Base-by-base conservation (phyloP, 2,888 invertebrate species). In the Lathronympha strigana region DNA sequence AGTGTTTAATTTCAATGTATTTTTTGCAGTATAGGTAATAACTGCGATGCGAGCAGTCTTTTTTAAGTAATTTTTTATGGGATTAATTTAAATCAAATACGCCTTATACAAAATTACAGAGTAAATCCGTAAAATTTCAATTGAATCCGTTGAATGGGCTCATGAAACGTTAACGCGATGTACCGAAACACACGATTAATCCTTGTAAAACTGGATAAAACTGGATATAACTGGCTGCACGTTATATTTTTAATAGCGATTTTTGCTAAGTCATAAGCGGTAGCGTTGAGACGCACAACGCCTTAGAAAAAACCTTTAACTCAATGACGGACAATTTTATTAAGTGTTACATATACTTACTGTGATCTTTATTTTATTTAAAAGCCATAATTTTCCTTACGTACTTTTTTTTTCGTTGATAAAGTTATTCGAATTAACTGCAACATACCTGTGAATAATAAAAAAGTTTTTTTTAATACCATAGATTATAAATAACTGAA, bases 211-310 rank as follows among this genome's bases (percentile, higher is more conserved):
- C 66, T 61, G 64, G 67, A 66, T 70, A 68, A 45, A 70, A 61
- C 38, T 61, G 64, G 67, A 66, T 70, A 68, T 40, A 70, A 61
- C 38, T 40, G 55, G 47, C 53, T 47, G 67, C 58, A 63, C 69
- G 63, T 71, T 71, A 68, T 74, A 69, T 71, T 75, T 76, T 76
- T 73, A 72, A 74, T 51, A 61, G 50, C 38, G n/a, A 9, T 40
- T 40, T 28, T 21, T 19, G 28, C 9, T 38, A 61, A 51, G 28
- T 1, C 21, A 23, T 3, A 40, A 51, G 51, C 40, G 51, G 21
- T 31, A 57, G 45, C 40, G 57, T 43, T 40, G 15, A 21, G 0
- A 49, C 23, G 47, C 19, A 21, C 17, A 3, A 15, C n/a, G n/a
- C n/a, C n/a, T n/a, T n/a, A n/a, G n/a, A n/a, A n/a, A n/a, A n/a